Evolutionary conservation across 2,113 vertebrate genomes (phyloP), one percentile per base, ranked within the genome.

Genomic region (Ceuthmochares aereus): DNA sequence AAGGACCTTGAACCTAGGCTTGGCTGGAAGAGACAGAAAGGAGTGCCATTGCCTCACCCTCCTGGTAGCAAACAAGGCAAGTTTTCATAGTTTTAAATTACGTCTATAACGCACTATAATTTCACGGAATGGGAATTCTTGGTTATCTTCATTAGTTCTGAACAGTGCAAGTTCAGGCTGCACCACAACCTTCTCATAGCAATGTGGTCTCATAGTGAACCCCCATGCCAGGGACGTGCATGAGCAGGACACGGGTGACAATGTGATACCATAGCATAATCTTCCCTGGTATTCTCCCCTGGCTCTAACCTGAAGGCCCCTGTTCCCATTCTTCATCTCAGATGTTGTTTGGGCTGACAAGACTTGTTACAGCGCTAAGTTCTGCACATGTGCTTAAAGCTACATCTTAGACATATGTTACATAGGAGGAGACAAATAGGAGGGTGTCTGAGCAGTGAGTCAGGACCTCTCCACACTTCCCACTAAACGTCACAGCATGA

Each of bases 381-480:
- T 66, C 63, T 94, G 84, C 73, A 49, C 47, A 3, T 17, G 29
- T 26, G 49, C 83, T 63, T 11, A 7, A 64, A 90, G 88, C 63
- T 60, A 6, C 68, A 18, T 10, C 49, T 66, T 20, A 43, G 76
- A 23, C 42, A 8, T 4, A 20, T 37, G 58, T 59, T 40, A 66
- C 67, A 84, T 2, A 58, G 47, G 52, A 77, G 79, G 32, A 49
- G 69, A 69, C 7, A 12, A 73, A 37, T 2, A 16, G 7, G 7
- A 63, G 84, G 47, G 62, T 64, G 81, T 83, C 87, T 72, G 81
- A 89, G 89, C 68, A 78, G 77, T 32, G 75, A 64, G 84, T 52
- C 95, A 85, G 87, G 81, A 95, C 56, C 81, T 75, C 47, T 9
- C 68, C 72, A 68, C 73, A 37, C 27, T 78, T 95, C 80, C 89